Evolutionary conservation across 2,797 vertebrate genomes (phyloP).

Genomic region (Clarias laeviceps): DNA sequence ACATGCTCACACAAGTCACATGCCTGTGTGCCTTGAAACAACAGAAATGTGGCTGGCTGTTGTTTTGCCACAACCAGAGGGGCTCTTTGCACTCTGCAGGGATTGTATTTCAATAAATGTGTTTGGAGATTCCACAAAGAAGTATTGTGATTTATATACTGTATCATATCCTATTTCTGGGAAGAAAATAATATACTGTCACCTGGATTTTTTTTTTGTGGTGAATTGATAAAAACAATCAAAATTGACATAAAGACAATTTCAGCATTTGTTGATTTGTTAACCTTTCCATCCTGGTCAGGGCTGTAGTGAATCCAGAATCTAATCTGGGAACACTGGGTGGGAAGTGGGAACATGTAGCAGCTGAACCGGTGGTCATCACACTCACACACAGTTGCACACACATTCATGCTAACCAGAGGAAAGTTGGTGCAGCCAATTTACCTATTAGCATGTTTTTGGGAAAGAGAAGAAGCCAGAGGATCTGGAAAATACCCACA

Average conservation of each 20-base stretch:
- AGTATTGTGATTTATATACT: constrained; percentile 10
- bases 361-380: background rate
- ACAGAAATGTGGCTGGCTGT: constrained; percentile 52
- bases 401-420: no score
- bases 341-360: background rate
- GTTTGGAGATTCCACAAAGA: constrained; percentile 5
- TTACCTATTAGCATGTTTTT: background rate
- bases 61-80: constrained; percentile 37
- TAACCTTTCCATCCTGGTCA: background rate
- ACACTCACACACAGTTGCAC: background rate
- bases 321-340: background rate
- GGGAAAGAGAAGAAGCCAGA: background rate
- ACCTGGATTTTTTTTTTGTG: background rate
- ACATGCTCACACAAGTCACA: constrained; percentile 55
- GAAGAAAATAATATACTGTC: background rate
- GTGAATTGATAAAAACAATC: background rate
- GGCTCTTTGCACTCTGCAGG: constrained; percentile 51
- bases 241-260: background rate
- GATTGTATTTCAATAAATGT: constrained; percentile 49
- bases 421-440: background rate
- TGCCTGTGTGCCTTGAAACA: constrained; percentile 70
- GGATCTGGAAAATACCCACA: background rate
- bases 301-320: background rate
- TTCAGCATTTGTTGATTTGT: background rate
- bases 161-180: background rate